A percentile compares a stretch with the other conserved stretches of the same genome.
These are phyloP conservation scores for Acrobasis suavella DNA, from an alignment of 2,888 invertebrate species.

Conservation along the genomic window DNA sequence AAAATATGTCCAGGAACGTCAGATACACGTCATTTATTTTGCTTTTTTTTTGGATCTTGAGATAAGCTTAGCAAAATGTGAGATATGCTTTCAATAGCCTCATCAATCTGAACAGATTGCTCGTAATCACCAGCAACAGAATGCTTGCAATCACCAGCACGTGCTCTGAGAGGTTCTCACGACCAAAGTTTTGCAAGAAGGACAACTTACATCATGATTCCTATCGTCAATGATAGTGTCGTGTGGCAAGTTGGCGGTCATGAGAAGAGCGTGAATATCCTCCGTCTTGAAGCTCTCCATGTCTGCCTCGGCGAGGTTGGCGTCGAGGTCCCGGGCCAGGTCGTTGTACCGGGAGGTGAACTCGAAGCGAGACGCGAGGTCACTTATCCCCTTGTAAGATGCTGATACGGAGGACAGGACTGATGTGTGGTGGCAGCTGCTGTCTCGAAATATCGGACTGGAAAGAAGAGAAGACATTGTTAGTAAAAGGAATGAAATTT, in stretches of 20 bases:
- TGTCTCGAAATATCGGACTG: slow-evolving; percentile 89
- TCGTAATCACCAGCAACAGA: no score
- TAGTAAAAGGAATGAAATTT: no score
- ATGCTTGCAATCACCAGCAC: no score
- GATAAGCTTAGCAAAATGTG: no score
- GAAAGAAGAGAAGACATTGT: slow-evolving; percentile 39
- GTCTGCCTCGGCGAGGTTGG: slow-evolving; percentile 96
- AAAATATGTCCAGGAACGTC: no score
- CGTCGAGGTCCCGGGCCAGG: slow-evolving; percentile 93
- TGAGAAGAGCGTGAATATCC: slow-evolving; percentile 93
- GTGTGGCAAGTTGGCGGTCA: slow-evolving; percentile 87
- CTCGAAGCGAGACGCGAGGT: slow-evolving; percentile 78
- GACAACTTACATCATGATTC: slow-evolving; percentile 74
- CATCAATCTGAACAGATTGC: no score
- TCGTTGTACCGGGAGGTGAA: slow-evolving; percentile 90
- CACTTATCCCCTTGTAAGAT: slow-evolving; percentile 88
- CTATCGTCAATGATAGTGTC: slow-evolving; percentile 80
- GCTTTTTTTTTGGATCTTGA: no score
- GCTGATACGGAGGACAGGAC: slow-evolving; percentile 91
- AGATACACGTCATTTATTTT: no score
- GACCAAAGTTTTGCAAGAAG: no score
- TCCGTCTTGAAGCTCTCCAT: slow-evolving; percentile 97
- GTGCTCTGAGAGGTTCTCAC: no score
- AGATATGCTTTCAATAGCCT: no score
- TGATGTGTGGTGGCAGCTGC: slow-evolving; percentile 90